Conservation (phyloP, 2,888 invertebrate species). For the Lochmaea capreae region DNA sequence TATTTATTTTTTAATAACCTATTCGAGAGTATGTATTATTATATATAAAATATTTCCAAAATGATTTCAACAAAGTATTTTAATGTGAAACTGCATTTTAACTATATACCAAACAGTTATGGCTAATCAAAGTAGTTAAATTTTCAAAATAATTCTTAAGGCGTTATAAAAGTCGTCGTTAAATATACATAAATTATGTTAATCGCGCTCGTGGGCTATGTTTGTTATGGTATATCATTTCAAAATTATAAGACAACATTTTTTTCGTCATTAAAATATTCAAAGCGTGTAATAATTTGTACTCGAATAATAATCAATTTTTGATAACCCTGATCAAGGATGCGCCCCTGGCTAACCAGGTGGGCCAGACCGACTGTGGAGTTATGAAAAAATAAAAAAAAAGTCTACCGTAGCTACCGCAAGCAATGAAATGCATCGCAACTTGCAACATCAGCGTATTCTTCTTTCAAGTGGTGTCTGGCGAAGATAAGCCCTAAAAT, state of each 20-base stretch:
- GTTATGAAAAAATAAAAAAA: slow-evolving; percentile 22
- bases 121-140: neutral
- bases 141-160: neutral
- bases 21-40: too few species aligned
- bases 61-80: too few species aligned
- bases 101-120: neutral
- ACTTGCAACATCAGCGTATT: slow-evolving; percentile 20
- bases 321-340: slow-evolving; percentile 2
- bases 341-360: slow-evolving; percentile 13
- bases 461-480: slow-evolving; percentile 29
- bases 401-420: slow-evolving; percentile 15
- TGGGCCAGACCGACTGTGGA: slow-evolving; percentile 20
- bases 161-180: neutral
- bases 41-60: too few species aligned
- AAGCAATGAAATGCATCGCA: slow-evolving; percentile 20
- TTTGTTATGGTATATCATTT: neutral
- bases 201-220: neutral
- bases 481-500: slow-evolving; percentile 37
- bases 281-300: neutral
- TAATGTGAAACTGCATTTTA: too few species aligned
- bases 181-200: slow-evolving; percentile 5
- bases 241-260: slow-evolving; percentile 2
- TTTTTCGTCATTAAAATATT: neutral
- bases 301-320: slow-evolving; percentile 3
- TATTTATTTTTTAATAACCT: too few species aligned